Percentiles rank a stretch among this genome's conserved stretches.
Conservation (phyloP, 2,113 vertebrate species). For the Platanista minor region DNA sequence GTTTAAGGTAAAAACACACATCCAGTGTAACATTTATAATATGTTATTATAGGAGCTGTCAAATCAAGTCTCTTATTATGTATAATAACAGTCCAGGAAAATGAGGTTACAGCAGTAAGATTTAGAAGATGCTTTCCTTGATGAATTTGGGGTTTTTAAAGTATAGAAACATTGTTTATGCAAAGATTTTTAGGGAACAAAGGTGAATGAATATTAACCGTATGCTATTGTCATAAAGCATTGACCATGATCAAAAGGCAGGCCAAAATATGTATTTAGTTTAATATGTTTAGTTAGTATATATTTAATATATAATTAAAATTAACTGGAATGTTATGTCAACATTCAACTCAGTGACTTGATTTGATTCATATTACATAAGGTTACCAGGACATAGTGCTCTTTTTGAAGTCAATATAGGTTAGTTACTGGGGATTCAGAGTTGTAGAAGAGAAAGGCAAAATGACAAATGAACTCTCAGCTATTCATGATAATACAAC, state of each 20-base stretch:
- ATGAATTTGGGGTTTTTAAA: conserved; percentile 53
- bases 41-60: conserved; percentile 72
- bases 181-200: conserved; percentile 52
- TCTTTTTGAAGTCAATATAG: background rate
- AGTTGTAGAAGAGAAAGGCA: background rate
- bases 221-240: conserved; percentile 19
- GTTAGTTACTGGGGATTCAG: background rate
- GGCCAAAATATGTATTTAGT: background rate
- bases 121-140: conserved; percentile 56
- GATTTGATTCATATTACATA: background rate
- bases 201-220: conserved; percentile 36
- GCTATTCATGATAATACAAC: background rate
- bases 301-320: conserved; percentile 43
- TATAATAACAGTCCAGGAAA: conserved; percentile 73
- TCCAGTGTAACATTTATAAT: conserved; percentile 55
- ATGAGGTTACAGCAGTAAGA: conserved; percentile 69
- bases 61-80: conserved; percentile 75
- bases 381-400: background rate
- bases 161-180: conserved; percentile 43
- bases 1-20: conserved; percentile 47
- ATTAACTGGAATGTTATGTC: background rate
- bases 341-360: background rate
- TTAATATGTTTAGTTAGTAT: conserved; percentile 10
- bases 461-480: background rate
- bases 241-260: conserved; percentile 19